Base-by-base conservation (phyloP, 2,797 vertebrate species). In the Apogon talboti region DNA sequence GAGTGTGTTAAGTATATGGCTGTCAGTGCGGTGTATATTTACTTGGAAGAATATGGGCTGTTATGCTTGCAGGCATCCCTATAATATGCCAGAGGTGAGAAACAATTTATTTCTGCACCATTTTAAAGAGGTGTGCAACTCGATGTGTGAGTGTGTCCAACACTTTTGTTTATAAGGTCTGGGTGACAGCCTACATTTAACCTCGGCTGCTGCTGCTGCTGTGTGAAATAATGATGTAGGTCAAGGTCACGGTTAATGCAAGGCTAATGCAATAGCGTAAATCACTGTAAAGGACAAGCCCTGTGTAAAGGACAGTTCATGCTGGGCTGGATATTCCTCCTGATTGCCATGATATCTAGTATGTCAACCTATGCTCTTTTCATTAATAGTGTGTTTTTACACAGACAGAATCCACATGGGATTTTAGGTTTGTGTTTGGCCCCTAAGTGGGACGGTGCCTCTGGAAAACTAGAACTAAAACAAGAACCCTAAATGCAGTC, bases 31-130 rank as follows among this genome's bases (percentile, higher is more conserved):
- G 66, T 54, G 40, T 42, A 10, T 40, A 19, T 78, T 62, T 63
- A 57, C 35, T 53, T 43, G 37, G 66, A 35, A 63, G 43, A 57
- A 69, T 65, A 71, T 46, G 48, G 47, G 66, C 28, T 74, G 60
- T 11, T 48, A 38, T 51, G 67, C 44, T 71, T 67, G 63, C 48
- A 52, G 66, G 71, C 46, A 55, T 57, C 41, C 59, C n/a, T 53
- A 45, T 52, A 67, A 45, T 43, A 44, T 62, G 59, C 48, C 46
- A 49, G 49, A 60, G 75, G 73, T 69, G 7, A 72, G 44, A 63
- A 38, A 40, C n/a, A 47, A 40, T 51, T 48, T 38, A 63, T 59
- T 77, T 61, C 42, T 66, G 55, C 55, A 59, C 7, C 42, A 38
- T 70, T 52, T 76, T 11, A 40, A n/a, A 9, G 35, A 47, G 4